These are phyloP conservation scores for Emmelina monodactyla DNA, from an alignment of 2,888 invertebrate genomes.

Conservation along the genomic window DNA sequence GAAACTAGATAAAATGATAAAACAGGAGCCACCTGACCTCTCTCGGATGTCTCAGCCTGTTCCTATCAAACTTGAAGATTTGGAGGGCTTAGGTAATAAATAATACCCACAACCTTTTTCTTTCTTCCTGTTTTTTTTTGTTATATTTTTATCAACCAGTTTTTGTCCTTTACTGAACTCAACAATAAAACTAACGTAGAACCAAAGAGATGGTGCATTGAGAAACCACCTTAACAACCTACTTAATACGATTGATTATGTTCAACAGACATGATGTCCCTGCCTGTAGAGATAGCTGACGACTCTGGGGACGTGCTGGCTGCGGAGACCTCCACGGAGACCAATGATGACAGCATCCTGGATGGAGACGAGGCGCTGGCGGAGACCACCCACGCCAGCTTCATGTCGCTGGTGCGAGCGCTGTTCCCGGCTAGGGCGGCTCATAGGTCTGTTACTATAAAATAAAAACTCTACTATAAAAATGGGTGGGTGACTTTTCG, in stretches of 20 bases:
- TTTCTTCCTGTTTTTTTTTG: neutral
- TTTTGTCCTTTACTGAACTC: no score
- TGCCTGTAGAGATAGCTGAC: slow-evolving; percentile 78
- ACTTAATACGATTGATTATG: no score
- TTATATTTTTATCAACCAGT: no score
- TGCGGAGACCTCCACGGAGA: slow-evolving; percentile 29
- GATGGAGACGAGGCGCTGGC: slow-evolving; percentile 62
- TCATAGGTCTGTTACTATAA: no score
- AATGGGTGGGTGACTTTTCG: no score
- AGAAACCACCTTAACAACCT: no score
- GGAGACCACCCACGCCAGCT: slow-evolving; percentile 85
- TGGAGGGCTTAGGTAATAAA: slow-evolving; percentile 52
- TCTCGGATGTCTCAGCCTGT: slow-evolving; percentile 37
- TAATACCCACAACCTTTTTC: neutral
- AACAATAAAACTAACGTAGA: no score
- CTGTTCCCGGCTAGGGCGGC: slow-evolving; percentile 86
- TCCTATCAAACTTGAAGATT: slow-evolving; percentile 55
- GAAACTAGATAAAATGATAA: slow-evolving; percentile 34
- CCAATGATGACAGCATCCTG: slow-evolving; percentile 14
- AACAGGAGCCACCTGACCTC: slow-evolving; percentile 45
- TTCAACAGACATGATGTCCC: slow-evolving; percentile 81
- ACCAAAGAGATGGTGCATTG: no score
- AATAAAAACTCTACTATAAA: no score
- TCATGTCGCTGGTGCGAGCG: slow-evolving; percentile 87
- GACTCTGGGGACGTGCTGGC: slow-evolving; percentile 44